Base-by-base conservation (phyloP, 2,113 vertebrate species). In the Chunga burmeisteri region DNA sequence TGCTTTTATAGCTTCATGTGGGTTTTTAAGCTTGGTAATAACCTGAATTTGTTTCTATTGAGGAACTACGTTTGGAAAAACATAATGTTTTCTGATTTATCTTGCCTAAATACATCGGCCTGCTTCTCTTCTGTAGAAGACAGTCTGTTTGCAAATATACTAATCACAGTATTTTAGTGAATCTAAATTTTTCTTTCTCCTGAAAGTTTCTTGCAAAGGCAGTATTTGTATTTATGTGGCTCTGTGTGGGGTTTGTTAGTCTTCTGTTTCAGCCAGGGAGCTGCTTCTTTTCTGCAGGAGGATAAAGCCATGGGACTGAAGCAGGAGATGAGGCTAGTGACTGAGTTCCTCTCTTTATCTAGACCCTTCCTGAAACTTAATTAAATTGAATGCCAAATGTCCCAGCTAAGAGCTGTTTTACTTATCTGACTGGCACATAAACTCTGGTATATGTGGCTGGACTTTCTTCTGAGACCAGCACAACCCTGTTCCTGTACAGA, bases 1-100 rank as follows among this genome's bases (percentile, higher is more conserved):
- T 53, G 34, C n/a, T 93, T 94, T 82, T 72, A 73, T 12, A 72
- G 49, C 36, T 91, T 82, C 0, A 0, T 79, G 49, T 50, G 81
- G n/a, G 61, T 32, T 38, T 92, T 93, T 94, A 81, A 73, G 29
- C 47, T 71, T 86, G 50, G 17, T 63, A 86, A 81, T 63, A 94
- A 79, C 18, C 44, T 15, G 38, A 75, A 68, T 88, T 94, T 81
- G 7, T 80, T 96, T 93, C 49, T 29, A 78, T 20, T 49, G 36
- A 72, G 3, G 7, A 87, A 32, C 53, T 82, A 49, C 2, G 4
- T 83, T 72, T 49, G 65, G 66, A 32, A 40, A 59, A 58, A n/a
- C 42, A 32, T 29, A 34, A 38, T 0, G 2, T 79, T 91, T 88
- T 86, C 63, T 68, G 20, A 10, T 88, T 10, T 84, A 49, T 72